Conservation (phyloP, 2,888 invertebrate species). For the Chrysina gloriosa region DNA sequence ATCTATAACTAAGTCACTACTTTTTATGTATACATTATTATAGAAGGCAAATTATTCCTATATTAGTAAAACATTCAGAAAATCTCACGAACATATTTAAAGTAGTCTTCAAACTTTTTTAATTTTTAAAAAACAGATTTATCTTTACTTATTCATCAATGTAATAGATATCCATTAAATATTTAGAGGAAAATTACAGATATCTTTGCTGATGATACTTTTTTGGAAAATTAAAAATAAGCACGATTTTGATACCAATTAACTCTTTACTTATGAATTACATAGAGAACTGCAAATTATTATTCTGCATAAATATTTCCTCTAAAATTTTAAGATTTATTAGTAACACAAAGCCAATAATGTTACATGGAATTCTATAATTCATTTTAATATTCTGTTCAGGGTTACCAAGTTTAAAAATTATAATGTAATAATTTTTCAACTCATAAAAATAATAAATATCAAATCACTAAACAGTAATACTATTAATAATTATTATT, state of each 20-base stretch:
- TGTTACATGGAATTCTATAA: too few relatives aligned
- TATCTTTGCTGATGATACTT: too few relatives aligned
- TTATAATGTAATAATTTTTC: constrained; percentile 29
- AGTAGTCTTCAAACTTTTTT: constrained; percentile 43
- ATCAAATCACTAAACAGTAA: constrained; percentile 6
- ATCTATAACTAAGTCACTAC: constrained; percentile 58
- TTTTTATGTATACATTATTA: constrained; percentile 49
- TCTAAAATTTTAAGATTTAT: constrained; percentile 23
- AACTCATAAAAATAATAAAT: constrained; percentile 20
- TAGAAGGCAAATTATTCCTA: constrained; percentile 58
- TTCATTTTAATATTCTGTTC: too few relatives aligned
- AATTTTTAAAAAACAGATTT: constrained; percentile 36
- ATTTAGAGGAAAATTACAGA: constrained; percentile 46
- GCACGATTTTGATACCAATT: too few relatives aligned
- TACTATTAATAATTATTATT: constrained; percentile 7
- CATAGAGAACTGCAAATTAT: background rate
- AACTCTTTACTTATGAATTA: too few relatives aligned
- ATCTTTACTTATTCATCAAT: constrained; percentile 19
- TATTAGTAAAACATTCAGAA: constrained; percentile 59
- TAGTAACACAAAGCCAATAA: too few relatives aligned
- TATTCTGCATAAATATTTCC: constrained; percentile 16
- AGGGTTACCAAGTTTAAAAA: too few relatives aligned
- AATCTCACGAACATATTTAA: constrained; percentile 47
- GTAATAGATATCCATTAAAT: constrained; percentile 25
- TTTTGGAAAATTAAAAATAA: too few relatives aligned